These are phyloP conservation scores for Psephotus haematonotus DNA, from an alignment of 2,113 vertebrate species.

Conservation along the genomic window DNA sequence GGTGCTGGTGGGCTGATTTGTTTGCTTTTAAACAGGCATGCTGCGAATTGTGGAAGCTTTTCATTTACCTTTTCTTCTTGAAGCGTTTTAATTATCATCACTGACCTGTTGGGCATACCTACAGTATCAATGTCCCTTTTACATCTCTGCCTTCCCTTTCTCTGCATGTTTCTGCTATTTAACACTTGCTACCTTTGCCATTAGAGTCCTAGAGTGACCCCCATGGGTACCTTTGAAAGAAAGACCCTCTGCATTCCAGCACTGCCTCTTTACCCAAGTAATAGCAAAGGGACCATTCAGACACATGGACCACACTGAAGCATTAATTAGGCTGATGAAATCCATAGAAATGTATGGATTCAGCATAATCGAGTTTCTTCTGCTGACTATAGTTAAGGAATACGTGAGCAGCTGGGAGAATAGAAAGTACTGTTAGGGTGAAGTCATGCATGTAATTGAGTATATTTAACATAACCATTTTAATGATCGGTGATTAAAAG, in stretches of 20 bases:
- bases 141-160: constrained; percentile 20
- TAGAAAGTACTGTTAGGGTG: constrained; percentile 77
- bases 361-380: constrained; percentile 83
- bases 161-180: constrained; percentile 49
- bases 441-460: constrained; percentile 85
- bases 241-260: constrained; percentile 85
- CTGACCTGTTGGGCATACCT: constrained; percentile 64
- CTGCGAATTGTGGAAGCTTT: constrained; percentile 25
- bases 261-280: constrained; percentile 81
- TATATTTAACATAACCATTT: constrained; percentile 86
- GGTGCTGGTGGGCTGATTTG: neutral
- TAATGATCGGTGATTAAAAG: constrained; percentile 85
- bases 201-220: constrained; percentile 72
- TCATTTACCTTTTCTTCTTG: constrained; percentile 35
- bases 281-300: constrained; percentile 77
- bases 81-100: constrained; percentile 49
- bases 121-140: constrained; percentile 51
- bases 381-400: constrained; percentile 78
- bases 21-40: constrained; percentile 16
- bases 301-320: constrained; percentile 81
- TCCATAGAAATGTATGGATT: constrained; percentile 84
- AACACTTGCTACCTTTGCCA: constrained; percentile 64
- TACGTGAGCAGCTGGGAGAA: constrained; percentile 81
- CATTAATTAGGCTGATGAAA: constrained; percentile 88
- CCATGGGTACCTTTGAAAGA: constrained; percentile 79